phyloP scores from a whole-genome alignment of 2,888 invertebrate genomes.

The Volucella bombylans region DNA sequence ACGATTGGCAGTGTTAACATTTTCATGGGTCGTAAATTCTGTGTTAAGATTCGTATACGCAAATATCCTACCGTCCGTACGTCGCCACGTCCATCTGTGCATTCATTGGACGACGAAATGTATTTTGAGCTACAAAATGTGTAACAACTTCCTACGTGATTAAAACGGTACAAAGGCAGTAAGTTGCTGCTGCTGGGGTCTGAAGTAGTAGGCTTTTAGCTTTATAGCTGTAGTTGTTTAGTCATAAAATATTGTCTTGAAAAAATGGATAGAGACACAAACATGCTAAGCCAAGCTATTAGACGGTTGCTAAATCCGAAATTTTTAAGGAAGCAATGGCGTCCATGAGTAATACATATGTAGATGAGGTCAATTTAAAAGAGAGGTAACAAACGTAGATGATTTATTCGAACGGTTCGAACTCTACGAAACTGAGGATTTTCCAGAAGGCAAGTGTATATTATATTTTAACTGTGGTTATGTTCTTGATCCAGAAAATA shows the following conservation, averaged over 20 bases:
- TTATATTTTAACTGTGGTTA: too few relatives aligned
- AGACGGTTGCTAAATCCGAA: not conserved
- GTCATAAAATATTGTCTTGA: slow-evolving; percentile 44
- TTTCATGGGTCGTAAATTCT: slow-evolving; percentile 70
- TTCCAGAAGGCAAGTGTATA: too few relatives aligned
- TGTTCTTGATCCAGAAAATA: too few relatives aligned
- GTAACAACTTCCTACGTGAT: slow-evolving; percentile 65
- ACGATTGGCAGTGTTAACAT: slow-evolving; percentile 67
- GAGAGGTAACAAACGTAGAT: too few relatives aligned
- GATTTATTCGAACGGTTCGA: too few relatives aligned
- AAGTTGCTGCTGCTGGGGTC: slow-evolving; percentile 10
- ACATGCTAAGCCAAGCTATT: not conserved
- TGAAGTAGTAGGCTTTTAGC: slow-evolving; percentile 46
- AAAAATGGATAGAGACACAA: slow-evolving; percentile 16
- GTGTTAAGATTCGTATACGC: slow-evolving; percentile 36
- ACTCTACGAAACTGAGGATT: too few relatives aligned
- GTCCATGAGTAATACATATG: too few relatives aligned
- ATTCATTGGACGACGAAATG: not conserved
- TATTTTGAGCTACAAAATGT: slow-evolving; percentile 37
- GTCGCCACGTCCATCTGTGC: too few relatives aligned
- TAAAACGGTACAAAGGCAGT: slow-evolving; percentile 30
- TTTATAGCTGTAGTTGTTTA: slow-evolving; percentile 56
- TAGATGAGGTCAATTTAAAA: too few relatives aligned
- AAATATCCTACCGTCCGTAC: not conserved
- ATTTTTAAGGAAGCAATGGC: slow-evolving; percentile 6